Conservation (phyloP, 2,888 invertebrate genomes). For the Cataglyphis livida region DNA sequence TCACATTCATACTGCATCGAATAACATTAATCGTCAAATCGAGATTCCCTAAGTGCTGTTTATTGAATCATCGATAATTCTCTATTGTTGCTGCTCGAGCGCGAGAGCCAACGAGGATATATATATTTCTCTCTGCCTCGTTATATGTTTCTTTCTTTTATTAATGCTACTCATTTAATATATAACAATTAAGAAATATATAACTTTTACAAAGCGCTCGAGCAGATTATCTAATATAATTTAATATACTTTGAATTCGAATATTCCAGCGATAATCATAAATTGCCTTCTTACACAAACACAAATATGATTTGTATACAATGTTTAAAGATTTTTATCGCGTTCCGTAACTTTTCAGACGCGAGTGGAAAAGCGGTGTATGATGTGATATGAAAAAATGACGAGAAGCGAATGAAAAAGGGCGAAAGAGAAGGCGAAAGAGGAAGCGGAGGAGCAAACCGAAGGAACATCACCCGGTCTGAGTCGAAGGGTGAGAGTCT, state of each 20-base stretch:
- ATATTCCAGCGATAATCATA: slow-evolving; percentile 1
- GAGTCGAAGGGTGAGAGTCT: slow-evolving; percentile 63
- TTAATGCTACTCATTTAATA: background rate
- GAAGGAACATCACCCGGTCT: slow-evolving; percentile 74
- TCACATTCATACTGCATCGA: slow-evolving; percentile 83
- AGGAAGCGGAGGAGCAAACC: slow-evolving; percentile 49
- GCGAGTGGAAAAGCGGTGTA: slow-evolving; percentile 62
- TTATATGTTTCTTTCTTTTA: background rate
- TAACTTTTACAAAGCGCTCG: background rate
- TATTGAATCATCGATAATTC: slow-evolving; percentile 23
- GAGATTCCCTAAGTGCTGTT: slow-evolving; percentile 23
- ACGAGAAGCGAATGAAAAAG: slow-evolving; percentile 63
- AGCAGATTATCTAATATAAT: slow-evolving; percentile 3
- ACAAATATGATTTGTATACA: background rate
- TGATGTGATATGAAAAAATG: slow-evolving; percentile 70
- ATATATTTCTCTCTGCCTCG: background rate
- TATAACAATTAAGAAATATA: background rate
- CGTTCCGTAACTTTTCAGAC: slow-evolving; percentile 69
- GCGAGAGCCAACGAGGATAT: background rate
- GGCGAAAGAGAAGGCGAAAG: slow-evolving; percentile 50
- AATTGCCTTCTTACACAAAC: slow-evolving; percentile 2
- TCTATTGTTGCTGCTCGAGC: slow-evolving; percentile 11
- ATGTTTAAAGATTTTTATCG: slow-evolving; percentile 61
- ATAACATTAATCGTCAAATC: slow-evolving; percentile 67
- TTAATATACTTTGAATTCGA: background rate